A percentile compares a stretch with the other conserved stretches of the same genome.
Evolutionary conservation across 2,797 vertebrate species (phyloP).

Genomic region (Hippocampus kuda): DNA sequence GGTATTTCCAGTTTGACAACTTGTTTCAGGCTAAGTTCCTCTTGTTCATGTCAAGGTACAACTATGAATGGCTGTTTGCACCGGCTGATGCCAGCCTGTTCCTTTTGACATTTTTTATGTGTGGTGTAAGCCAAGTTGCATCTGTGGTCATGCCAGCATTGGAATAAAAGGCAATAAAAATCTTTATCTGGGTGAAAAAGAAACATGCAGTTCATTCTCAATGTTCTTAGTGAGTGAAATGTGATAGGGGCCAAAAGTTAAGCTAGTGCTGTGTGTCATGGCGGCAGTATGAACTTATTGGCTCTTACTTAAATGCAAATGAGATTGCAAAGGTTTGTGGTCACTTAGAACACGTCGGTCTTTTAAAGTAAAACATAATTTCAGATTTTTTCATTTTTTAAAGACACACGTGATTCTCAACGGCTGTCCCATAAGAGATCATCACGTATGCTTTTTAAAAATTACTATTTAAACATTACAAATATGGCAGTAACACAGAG

Average conservation of each 20-base stretch:
- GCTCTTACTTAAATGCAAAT: neutral
- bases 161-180: slow-evolving; percentile 1
- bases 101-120: neutral
- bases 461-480: too few relatives aligned
- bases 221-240: neutral
- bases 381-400: too few relatives aligned
- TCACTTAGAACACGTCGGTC: too few relatives aligned
- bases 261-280: neutral
- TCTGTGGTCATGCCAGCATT: neutral
- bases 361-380: too few relatives aligned
- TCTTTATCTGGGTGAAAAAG: neutral
- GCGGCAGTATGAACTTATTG: neutral
- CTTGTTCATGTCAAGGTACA: slow-evolving; percentile 1
- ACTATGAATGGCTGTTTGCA: neutral
- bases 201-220: neutral
- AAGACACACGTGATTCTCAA: too few relatives aligned
- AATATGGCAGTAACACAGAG: neutral
- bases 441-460: too few relatives aligned
- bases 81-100: neutral
- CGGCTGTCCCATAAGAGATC: too few relatives aligned
- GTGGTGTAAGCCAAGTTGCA: neutral
- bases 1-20: slow-evolving; percentile 68
- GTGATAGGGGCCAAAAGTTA: neutral
- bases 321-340: neutral
- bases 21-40: slow-evolving; percentile 34